phyloP scores from a whole-genome alignment of 2,113 vertebrate genomes.

The Pseudorhombus dupliciocellatus region DNA sequence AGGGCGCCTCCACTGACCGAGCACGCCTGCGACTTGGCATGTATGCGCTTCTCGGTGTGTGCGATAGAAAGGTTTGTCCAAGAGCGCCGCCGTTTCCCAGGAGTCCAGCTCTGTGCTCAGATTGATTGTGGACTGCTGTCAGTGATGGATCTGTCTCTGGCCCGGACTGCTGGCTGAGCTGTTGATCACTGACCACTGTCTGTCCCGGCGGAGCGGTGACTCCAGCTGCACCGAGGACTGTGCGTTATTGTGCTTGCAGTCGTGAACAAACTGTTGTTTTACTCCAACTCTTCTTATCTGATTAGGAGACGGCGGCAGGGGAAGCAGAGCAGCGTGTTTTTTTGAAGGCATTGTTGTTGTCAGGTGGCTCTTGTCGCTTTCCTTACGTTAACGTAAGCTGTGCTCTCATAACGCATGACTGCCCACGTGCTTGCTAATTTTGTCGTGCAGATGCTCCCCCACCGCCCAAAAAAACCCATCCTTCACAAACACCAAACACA shows the following conservation, averaged over 20 bases:
- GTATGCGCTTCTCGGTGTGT: not conserved
- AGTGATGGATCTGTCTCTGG: slow-evolving; percentile 60
- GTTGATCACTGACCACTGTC: slow-evolving; percentile 53
- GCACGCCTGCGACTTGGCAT: slow-evolving; percentile 22
- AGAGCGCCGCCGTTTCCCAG: slow-evolving; percentile 31
- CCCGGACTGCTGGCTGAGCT: slow-evolving; percentile 37
- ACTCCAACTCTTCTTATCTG: slow-evolving; percentile 20
- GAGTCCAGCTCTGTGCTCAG: slow-evolving; percentile 43
- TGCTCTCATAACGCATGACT: not conserved
- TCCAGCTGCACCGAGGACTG: slow-evolving; percentile 19
- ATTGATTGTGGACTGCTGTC: slow-evolving; percentile 54
- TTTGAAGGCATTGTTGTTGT: slow-evolving; percentile 11
- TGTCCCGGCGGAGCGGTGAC: slow-evolving; percentile 22
- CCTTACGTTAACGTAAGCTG: slow-evolving; percentile 25
- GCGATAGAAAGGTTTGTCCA: slow-evolving; percentile 33
- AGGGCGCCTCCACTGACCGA: slow-evolving; percentile 40
- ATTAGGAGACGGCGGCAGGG: not conserved
- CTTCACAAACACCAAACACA: slow-evolving; percentile 12
- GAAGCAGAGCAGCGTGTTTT: slow-evolving; percentile 3
- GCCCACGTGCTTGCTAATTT: slow-evolving; percentile 7
- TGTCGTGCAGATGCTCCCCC: not conserved
- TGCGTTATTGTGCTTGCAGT: not conserved
- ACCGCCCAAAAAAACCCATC: not conserved
- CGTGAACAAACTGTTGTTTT: slow-evolving; percentile 38
- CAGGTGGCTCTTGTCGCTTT: slow-evolving; percentile 10